Percentiles rank a stretch among this genome's conserved stretches.
phyloP scores from a whole-genome alignment of 2,113 vertebrate species.

The Aplodontia rufa region DNA sequence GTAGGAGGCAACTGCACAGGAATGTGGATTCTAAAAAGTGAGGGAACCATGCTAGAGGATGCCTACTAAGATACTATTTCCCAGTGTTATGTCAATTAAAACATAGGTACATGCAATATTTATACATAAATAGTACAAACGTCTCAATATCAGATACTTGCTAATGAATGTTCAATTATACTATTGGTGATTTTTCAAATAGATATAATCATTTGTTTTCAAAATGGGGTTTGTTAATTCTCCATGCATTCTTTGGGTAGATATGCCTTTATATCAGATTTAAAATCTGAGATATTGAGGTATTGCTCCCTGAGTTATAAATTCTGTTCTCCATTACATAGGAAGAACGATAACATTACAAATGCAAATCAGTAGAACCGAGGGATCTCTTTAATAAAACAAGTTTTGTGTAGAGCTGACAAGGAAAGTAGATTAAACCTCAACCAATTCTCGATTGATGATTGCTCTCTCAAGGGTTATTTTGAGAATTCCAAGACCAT shows the following conservation, averaged over 20 bases:
- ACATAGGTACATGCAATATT: too few species aligned
- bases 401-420: background rate
- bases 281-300: background rate
- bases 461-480: background rate
- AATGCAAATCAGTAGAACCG: background rate
- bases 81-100: background rate
- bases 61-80: background rate
- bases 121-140: background rate
- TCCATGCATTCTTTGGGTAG: background rate
- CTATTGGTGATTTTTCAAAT: background rate
- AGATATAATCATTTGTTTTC: conserved; percentile 7
- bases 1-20: background rate
- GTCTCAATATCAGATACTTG: background rate
- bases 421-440: background rate
- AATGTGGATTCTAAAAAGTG: background rate
- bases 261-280: background rate
- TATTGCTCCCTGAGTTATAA: background rate
- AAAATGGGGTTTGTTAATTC: background rate
- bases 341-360: background rate
- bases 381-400: background rate
- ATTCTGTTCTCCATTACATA: background rate
- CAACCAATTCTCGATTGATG: background rate
- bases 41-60: background rate
- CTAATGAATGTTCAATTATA: conserved; percentile 22
- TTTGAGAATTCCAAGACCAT: background rate